A percentile compares a stretch with the other conserved stretches of the same genome.
These are phyloP conservation scores for Sitobion miscanthi DNA, from an alignment of 1,140 invertebrate species.

Conservation along the genomic window DNA sequence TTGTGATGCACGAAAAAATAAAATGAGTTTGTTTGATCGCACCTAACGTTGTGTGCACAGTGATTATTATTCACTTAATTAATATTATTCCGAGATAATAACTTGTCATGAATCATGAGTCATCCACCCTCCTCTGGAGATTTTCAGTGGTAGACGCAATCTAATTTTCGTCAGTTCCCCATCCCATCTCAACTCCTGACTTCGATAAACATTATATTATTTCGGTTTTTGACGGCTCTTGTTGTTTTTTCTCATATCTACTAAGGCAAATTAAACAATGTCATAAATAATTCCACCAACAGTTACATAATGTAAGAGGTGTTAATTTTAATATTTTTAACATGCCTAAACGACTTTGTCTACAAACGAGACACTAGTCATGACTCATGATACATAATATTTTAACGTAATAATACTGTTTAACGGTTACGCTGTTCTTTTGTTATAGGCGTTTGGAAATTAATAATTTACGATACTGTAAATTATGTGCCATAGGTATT, in stretches of 20 bases:
- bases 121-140: background rate
- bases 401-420: background rate
- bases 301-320: background rate
- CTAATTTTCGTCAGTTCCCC: background rate
- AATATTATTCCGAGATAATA: background rate
- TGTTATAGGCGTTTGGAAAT: background rate
- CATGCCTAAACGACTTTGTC: background rate
- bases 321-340: background rate
- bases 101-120: background rate
- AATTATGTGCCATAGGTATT: background rate
- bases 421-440: background rate
- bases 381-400: too few species aligned
- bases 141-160: background rate
- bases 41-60: background rate
- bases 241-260: background rate
- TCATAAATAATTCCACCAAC: background rate
- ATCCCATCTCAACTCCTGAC: background rate
- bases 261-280: background rate
- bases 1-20: background rate
- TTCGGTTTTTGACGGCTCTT: background rate
- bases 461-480: background rate
- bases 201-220: background rate
- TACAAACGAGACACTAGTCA: background rate
- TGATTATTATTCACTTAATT: background rate
- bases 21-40: background rate